phyloP scores from a whole-genome alignment of 2,113 vertebrate species.

The Anguilla japonica region DNA sequence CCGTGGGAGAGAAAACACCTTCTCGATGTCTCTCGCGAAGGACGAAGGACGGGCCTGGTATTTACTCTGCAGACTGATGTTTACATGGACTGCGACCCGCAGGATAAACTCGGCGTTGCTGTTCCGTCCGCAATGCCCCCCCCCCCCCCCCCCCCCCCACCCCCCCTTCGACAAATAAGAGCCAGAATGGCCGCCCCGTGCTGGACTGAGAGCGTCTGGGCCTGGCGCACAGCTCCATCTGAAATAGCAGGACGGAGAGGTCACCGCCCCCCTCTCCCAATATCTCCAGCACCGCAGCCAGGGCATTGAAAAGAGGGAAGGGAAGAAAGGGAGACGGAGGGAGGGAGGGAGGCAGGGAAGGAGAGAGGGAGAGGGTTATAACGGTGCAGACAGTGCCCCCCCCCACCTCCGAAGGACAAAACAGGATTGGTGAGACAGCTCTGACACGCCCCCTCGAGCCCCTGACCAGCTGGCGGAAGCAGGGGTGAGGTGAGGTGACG shows the following conservation, averaged over 20 bases:
- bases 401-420: not conserved
- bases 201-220: not conserved
- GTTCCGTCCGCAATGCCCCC: not conserved
- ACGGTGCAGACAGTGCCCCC: not conserved
- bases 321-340: slow-evolving; percentile 7
- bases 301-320: not conserved
- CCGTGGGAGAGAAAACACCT: not conserved
- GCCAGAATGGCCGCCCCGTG: not conserved
- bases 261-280: not conserved
- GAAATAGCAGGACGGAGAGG: slow-evolving; percentile 33
- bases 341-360: no score
- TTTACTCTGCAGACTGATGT: not conserved
- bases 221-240: not conserved
- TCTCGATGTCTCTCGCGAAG: not conserved
- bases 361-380: not conserved
- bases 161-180: not conserved
- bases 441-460: not conserved
- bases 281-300: slow-evolving; percentile 14
- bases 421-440: not conserved
- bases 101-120: not conserved
- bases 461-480: not conserved
- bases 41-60: not conserved
- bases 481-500: not conserved
- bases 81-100: not conserved
- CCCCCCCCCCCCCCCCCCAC: no score